Percentiles rank a stretch among this genome's conserved stretches.
Conservation (phyloP, 2,797 vertebrate genomes). For the Strix occidentalis region DNA sequence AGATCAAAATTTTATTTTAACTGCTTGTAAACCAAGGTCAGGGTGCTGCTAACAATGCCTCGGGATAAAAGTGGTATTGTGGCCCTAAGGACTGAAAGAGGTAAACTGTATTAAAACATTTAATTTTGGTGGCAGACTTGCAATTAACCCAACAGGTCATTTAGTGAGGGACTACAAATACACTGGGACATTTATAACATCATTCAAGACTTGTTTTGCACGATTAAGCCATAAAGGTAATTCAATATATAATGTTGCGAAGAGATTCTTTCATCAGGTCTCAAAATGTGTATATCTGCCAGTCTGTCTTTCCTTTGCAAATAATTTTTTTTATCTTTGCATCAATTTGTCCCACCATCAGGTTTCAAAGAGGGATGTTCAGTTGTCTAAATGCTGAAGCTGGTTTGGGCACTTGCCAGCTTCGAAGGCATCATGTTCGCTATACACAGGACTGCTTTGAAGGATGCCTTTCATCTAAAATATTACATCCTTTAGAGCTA, state of each 20-base stretch:
- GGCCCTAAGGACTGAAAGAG: neutral
- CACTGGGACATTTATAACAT: neutral
- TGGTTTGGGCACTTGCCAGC: neutral
- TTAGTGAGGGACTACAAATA: neutral
- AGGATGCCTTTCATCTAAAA: neutral
- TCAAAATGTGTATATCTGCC: neutral
- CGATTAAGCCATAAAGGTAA: neutral
- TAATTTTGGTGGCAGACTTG: neutral
- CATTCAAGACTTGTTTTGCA: neutral
- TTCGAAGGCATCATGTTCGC: rapidly evolving
- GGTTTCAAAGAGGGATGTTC: neutral
- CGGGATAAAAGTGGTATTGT: neutral
- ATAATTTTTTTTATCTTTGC: neutral
- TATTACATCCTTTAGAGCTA: neutral
- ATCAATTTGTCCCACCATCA: neutral
- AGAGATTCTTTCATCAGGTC: neutral
- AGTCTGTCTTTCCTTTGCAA: neutral
- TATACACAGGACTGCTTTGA: neutral
- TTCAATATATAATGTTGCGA: neutral
- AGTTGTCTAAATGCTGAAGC: neutral
- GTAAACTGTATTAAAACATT: neutral
- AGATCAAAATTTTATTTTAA: neutral
- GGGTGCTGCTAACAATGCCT: neutral
- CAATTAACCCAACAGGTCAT: neutral
- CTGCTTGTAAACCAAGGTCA: neutral